A percentile compares a stretch with the other conserved stretches of the same genome.
These are phyloP conservation scores for Agapostemon virescens DNA, from an alignment of 2,888 invertebrate genomes.

Conservation along the genomic window DNA sequence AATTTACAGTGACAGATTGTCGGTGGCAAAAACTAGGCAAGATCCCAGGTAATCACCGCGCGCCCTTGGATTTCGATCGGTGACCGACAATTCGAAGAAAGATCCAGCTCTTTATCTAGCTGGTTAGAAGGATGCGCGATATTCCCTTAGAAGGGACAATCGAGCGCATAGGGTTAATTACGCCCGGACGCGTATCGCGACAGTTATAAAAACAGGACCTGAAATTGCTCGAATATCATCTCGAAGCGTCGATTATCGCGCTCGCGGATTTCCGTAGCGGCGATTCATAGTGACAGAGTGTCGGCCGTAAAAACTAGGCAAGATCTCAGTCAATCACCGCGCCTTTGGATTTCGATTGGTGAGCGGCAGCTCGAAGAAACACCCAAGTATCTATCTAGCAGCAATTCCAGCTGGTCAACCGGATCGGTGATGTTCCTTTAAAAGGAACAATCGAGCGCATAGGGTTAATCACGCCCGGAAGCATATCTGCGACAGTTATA, in stretches of 20 bases:
- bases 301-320: constrained; percentile 37
- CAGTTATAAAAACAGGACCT: not conserved
- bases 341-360: constrained; percentile 41
- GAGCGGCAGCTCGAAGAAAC: not conserved
- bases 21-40: constrained; percentile 38
- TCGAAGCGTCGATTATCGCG: not conserved
- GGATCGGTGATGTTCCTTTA: not conserved
- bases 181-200: not conserved
- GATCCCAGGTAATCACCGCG: constrained; percentile 54
- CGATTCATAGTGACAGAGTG: constrained; percentile 24
- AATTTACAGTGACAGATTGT: constrained; percentile 24
- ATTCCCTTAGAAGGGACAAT: not conserved
- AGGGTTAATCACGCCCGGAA: not conserved
- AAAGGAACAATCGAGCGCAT: not conserved
- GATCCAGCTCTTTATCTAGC: too few relatives aligned
- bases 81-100: not conserved
- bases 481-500: not conserved
- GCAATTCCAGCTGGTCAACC: too few relatives aligned
- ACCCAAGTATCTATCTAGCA: too few relatives aligned
- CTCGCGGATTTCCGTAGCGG: not conserved
- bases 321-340: constrained; percentile 55
- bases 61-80: constrained; percentile 43
- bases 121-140: not conserved
- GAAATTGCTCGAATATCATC: not conserved
- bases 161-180: not conserved